Evolutionary conservation across 2,113 vertebrate species (phyloP), one percentile per base, ranked within the genome.

Genomic region (Oncorhynchus mykiss): DNA sequence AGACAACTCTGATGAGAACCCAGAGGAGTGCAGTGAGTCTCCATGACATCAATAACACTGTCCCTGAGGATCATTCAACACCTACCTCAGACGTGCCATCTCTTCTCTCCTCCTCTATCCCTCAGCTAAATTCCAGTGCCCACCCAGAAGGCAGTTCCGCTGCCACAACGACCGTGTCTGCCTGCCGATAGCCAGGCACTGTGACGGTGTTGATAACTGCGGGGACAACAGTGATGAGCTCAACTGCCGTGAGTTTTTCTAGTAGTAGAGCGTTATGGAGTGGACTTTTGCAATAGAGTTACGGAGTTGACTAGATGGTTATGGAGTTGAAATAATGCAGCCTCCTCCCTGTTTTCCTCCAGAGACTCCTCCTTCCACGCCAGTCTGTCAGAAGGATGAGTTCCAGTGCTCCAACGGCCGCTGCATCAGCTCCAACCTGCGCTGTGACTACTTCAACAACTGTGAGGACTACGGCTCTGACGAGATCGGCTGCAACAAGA

Each of bases 1-100:
- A 12, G 98, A 99, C 88, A 99, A 99, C 83, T 99, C 98, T 0
- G 98, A 99, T 0, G 98, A 99, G 82, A 96, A 95, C 79, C 96
- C 95, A 0, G 95, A 96, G 73, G 94, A 96, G 85, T 99, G 98
- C 81, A 92, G 98, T 99, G 86, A 94, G 95, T 81, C 18, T 72
- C 24, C 70, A 5, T 2, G 59, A 62, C 70, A 60, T 27, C 20
- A 1, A 20, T 14, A 31, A 75, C 14, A 34, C 31, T 25, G 1
- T 65, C 3, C 31, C 59, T 24, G 34, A 5, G 13, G 27, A 27
- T 3, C 39, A 45, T 45, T 45, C 48, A 5, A 13, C 65, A 7
- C 25, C 39, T 68, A 3, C 60, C 9, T 72, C 11, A 13, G 39
- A 13, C 60, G 59, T 39, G 22, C 79, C 14, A 1, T 22, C 45